phyloP scores from a whole-genome alignment of 2,888 invertebrate species.

The Dione juno region DNA sequence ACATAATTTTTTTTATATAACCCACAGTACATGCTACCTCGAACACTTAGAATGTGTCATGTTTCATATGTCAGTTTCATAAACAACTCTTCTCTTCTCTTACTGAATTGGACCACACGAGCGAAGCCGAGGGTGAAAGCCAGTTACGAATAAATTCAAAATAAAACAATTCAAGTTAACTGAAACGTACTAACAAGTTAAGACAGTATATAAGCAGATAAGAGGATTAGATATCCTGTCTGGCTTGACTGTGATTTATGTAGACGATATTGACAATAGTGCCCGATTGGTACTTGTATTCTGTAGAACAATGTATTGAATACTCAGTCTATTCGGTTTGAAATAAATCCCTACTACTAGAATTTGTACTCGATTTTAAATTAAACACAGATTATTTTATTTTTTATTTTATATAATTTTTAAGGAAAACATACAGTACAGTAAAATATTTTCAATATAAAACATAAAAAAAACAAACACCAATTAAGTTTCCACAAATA shows the following conservation, averaged over 20 bases:
- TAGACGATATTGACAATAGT: conserved; percentile 29
- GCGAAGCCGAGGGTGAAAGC: no score
- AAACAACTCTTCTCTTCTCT: no score
- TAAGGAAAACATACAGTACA: no score
- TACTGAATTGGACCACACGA: no score
- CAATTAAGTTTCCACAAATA: no score
- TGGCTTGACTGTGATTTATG: conserved; percentile 35
- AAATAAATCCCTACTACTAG: conserved; percentile 5
- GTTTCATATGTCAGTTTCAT: no score
- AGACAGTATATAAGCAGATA: conserved; percentile 28
- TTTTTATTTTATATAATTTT: no score
- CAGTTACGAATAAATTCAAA: background rate
- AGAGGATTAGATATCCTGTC: conserved; percentile 26
- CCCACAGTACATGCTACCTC: no score
- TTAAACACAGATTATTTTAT: background rate
- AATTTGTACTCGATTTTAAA: background rate
- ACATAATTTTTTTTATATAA: no score
- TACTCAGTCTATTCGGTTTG: background rate
- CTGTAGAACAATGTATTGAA: conserved; percentile 29
- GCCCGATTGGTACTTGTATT: conserved; percentile 17
- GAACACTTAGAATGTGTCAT: no score
- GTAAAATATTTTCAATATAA: no score
- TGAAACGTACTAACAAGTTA: conserved; percentile 6
- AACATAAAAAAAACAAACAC: no score
- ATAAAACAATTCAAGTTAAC: conserved; percentile 16